Conservation (phyloP, 2,113 vertebrate genomes). For the Onychorhynchus coronatus region DNA sequence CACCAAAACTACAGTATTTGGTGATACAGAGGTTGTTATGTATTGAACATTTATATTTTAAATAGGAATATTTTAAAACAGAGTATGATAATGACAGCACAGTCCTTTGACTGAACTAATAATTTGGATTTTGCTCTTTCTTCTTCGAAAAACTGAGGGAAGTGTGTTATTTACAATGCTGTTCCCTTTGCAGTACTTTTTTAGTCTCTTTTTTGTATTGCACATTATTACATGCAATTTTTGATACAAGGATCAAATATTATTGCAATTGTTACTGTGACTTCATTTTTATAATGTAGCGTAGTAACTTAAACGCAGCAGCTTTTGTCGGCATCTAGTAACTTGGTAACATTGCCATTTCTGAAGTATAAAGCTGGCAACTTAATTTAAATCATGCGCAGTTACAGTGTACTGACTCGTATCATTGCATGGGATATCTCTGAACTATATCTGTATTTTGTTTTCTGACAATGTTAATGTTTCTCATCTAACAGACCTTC, state of each 20-base stretch:
- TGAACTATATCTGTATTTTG: neutral
- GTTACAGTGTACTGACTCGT: neutral
- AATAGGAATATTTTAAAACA: neutral
- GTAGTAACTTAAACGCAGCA: neutral
- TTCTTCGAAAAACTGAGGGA: neutral
- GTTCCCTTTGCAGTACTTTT: neutral
- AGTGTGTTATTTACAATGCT: neutral
- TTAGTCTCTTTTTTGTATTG: neutral
- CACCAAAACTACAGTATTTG: neutral
- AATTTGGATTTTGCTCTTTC: neutral
- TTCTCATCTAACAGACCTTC: conserved; percentile 81
- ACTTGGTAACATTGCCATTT: neutral
- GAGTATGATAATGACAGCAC: neutral
- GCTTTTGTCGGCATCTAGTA: neutral
- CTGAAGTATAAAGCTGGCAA: neutral
- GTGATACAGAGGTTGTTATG: neutral
- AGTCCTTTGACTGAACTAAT: neutral
- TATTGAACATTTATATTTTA: neutral
- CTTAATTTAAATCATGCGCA: neutral
- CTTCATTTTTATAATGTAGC: neutral
- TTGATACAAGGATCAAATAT: neutral
- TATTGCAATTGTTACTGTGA: neutral
- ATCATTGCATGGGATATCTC: neutral
- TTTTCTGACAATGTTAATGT: neutral
- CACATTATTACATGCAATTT: neutral